Conservation (phyloP, 2,888 invertebrate genomes). For the Cyaniris semiargus region DNA sequence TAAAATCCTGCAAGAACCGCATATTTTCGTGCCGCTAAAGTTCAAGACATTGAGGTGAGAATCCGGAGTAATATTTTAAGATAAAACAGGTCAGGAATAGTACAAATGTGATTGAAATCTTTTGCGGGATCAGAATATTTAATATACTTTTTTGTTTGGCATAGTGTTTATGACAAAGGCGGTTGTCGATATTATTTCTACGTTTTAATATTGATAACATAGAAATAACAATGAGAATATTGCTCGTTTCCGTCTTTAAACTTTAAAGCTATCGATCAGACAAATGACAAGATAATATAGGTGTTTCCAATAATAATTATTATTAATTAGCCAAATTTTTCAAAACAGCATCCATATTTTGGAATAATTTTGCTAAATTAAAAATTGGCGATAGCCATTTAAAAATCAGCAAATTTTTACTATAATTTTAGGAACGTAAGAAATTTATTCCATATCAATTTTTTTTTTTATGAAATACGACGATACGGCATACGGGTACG, state of each 20-base stretch:
- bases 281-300: neutral
- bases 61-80: conserved; percentile 9
- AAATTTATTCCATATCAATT: too few species aligned
- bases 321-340: too few species aligned
- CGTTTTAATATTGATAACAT: neutral
- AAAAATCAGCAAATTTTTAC: too few species aligned
- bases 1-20: too few species aligned
- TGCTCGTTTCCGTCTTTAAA: neutral
- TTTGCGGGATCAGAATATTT: neutral
- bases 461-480: too few species aligned
- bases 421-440: too few species aligned
- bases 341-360: too few species aligned
- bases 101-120: neutral
- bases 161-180: neutral
- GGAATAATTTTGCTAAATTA: too few species aligned
- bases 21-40: conserved; percentile 37
- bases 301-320: too few species aligned
- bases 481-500: too few species aligned
- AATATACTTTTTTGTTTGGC: neutral
- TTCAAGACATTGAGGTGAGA: conserved; percentile 64
- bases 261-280: neutral
- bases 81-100: neutral
- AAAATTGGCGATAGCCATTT: too few species aligned
- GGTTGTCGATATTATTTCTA: neutral
- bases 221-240: neutral